Evolutionary conservation across 2,888 invertebrate species (phyloP), one percentile per base, ranked within the genome.

Genomic region (Amorpha juglandis): DNA sequence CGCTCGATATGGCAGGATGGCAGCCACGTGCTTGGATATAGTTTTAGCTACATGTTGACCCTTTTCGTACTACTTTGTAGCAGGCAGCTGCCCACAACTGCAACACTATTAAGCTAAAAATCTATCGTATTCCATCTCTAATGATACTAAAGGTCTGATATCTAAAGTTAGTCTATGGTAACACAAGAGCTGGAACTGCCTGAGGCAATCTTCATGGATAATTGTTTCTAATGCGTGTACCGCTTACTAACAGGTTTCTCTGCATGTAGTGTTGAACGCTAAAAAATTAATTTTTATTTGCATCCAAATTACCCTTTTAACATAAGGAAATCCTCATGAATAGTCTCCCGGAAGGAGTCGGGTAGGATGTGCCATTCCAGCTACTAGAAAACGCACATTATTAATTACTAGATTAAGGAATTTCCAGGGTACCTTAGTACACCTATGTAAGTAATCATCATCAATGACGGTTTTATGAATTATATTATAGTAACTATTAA

Each of bases 151-250:
- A 9, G 48, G 16, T 6, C 16, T n/a, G 16, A 50, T 1, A 9
- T 50, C 19, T n/a, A 19, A 16, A 50, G 8, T 1, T 7, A 6
- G 8, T 48, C 16, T 50, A 19, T 7, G 50, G 19, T 3, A n/a
- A 55, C 55, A 38, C 38, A 12, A 42, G 11, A 42, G 19, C 19
- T 19, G 11, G 19, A 38, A 55, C 16, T 6, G 19, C 58, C 58
- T 42, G 42, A 19, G 16, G 58, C 38, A 19, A 58, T 38, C 38
- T 11, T 11, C 42, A 14, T 3, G 14, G 14, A 19, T 42, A 58
- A 58, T 38, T 42, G 58, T 58, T 38, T 58, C 55, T 58, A 58
- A 38, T 58, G 55, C 38, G 55, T 58, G 35, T 38, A 58, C 38
- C 38, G 38, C 16, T 19, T 19, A 58, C 58, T 58, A 58, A 58